Conservation (phyloP, 2,797 vertebrate genomes). For the Molossus molossus region DNA sequence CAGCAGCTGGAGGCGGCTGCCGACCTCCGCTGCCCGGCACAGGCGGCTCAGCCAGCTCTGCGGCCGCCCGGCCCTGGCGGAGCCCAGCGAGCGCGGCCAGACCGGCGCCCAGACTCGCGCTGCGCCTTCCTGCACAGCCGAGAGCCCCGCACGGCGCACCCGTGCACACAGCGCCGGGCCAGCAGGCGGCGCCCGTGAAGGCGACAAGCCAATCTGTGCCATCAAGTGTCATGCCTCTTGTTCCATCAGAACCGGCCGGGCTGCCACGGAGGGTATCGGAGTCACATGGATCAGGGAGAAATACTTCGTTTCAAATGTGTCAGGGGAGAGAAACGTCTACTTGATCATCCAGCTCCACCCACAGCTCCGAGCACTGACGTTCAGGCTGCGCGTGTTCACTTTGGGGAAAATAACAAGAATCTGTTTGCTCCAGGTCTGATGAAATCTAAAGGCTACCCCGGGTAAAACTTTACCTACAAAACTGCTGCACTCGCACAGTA, state of each 20-base stretch:
- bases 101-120: slow-evolving; percentile 76
- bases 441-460: slow-evolving; percentile 27
- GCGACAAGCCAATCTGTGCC: slow-evolving; percentile 81
- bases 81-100: slow-evolving; percentile 83
- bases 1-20: slow-evolving; percentile 83
- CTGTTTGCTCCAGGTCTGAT: neutral
- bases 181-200: slow-evolving; percentile 65
- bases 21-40: slow-evolving; percentile 74
- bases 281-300: slow-evolving; percentile 67
- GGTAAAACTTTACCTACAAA: neutral
- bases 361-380: neutral
- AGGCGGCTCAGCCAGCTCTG: slow-evolving; percentile 50
- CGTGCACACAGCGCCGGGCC: slow-evolving; percentile 77
- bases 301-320: slow-evolving; percentile 77
- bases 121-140: slow-evolving; percentile 82
- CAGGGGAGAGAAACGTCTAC: slow-evolving; percentile 28
- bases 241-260: slow-evolving; percentile 81
- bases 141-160: slow-evolving; percentile 85
- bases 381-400: neutral
- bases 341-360: slow-evolving; percentile 46
- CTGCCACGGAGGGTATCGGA: slow-evolving; percentile 76
- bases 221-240: slow-evolving; percentile 75
- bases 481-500: neutral
- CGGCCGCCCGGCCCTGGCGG: slow-evolving; percentile 86
- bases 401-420: neutral